These are phyloP conservation scores for Onchidella celtica DNA, from an alignment of 2,888 invertebrate genomes.

Conservation along the genomic window DNA sequence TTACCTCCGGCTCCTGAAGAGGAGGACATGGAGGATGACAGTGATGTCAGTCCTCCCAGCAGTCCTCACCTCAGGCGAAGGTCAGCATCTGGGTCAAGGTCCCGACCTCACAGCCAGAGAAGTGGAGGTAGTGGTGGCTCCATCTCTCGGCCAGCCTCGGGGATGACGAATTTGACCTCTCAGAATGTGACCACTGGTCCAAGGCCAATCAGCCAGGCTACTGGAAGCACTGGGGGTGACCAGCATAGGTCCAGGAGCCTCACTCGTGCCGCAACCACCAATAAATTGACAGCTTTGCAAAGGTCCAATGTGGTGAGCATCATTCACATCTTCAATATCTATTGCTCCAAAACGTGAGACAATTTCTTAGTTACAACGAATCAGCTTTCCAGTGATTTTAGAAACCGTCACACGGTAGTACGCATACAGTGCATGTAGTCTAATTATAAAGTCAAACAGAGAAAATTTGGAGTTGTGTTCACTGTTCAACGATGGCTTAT, in stretches of 20 bases:
- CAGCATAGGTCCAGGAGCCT: slow-evolving; percentile 61
- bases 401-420: too few relatives aligned
- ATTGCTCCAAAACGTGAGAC: too few relatives aligned
- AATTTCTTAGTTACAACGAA: too few relatives aligned
- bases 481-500: too few relatives aligned
- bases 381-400: too few relatives aligned
- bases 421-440: too few relatives aligned
- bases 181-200: not conserved
- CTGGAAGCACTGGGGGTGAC: slow-evolving; percentile 19
- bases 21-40: slow-evolving; percentile 64
- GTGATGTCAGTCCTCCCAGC: slow-evolving; percentile 59
- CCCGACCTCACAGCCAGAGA: slow-evolving; percentile 52
- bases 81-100: slow-evolving; percentile 58
- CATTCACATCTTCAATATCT: too few relatives aligned
- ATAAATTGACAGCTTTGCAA: slow-evolving; percentile 62
- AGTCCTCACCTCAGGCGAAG: slow-evolving; percentile 46
- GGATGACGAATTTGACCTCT: slow-evolving; percentile 26
- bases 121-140: slow-evolving; percentile 55
- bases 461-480: too few relatives aligned
- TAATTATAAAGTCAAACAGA: too few relatives aligned
- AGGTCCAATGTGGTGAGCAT: slow-evolving; percentile 57
- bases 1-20: slow-evolving; percentile 56
- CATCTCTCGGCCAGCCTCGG: slow-evolving; percentile 64
- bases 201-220: slow-evolving; percentile 59
- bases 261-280: slow-evolving; percentile 57